Base-by-base conservation (phyloP, 2,797 vertebrate genomes). In the Pseudochirops corinnae region DNA sequence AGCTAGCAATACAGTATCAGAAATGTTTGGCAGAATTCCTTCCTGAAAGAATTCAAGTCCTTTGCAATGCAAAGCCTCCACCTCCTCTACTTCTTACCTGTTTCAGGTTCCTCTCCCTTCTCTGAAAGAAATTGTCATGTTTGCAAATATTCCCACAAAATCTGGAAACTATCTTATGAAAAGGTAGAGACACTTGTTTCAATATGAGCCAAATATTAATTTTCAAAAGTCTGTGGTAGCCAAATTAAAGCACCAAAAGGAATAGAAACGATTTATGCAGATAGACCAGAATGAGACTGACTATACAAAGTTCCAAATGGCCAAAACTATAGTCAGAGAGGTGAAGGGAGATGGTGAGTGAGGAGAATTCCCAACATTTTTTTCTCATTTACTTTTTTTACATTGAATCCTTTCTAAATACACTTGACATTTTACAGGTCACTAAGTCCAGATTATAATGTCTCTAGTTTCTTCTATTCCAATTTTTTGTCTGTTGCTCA, bases 231-330 rank as follows among this genome's bases (percentile, higher is more conserved):
- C 52, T 91, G 14, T 55, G 33, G 95, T 53, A 6, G 52, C 90
- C 31, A 93, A 56, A 93, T 62, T 56, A 92, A 93, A 97, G 1
- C 10, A 93, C 13, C 87, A 92, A 91, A 90, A 39, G n/a, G n/a
- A 39, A n/a, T 14, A 91, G 14, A 90, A 94, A 93, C 91, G 62
- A 87, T 39, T 94, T 29, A 87, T 62, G 33, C 53, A 33, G 13
- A 90, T 52, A 67, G 12, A 91, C 39, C 60, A 94, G 92, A 96
- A 90, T 58, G 11, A 94, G 31, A 93, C 29, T 26, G 39, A 90
- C 56, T 60, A 90, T 90, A 90, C n/a, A n/a, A 92, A 93, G 1
- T 93, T 94, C 29, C 53, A 90, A 53, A 29, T 67, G 13, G 55
- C 46, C 94, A 56, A 67, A 90, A 56, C 60, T 53, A 60, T 58